Evolutionary conservation across 2,888 invertebrate species (phyloP).

Genomic region (Tupiocoris notatus): DNA sequence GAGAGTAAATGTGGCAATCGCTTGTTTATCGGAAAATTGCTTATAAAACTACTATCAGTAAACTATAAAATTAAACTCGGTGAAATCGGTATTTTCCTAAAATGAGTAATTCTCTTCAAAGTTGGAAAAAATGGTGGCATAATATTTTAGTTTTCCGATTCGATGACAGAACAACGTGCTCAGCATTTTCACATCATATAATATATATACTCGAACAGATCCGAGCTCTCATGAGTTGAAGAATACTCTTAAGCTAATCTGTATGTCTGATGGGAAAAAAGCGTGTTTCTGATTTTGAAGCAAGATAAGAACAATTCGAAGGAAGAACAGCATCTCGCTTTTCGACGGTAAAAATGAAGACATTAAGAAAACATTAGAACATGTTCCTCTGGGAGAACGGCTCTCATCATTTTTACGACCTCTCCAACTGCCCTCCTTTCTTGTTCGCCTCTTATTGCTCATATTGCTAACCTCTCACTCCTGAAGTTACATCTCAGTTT

Average conservation of each 20-base stretch:
- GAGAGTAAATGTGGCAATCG: too few species aligned
- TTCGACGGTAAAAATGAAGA: slow-evolving; percentile 22
- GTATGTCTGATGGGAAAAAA: neutral
- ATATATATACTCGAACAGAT: too few species aligned
- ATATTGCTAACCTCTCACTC: too few species aligned
- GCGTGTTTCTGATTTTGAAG: slow-evolving; percentile 11
- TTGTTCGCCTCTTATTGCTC: slow-evolving; percentile 1
- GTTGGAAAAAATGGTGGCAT: neutral
- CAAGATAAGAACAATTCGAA: slow-evolving; percentile 18
- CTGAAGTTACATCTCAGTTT: slow-evolving; percentile 40
- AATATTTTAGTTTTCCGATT: neutral
- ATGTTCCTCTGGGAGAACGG: slow-evolving; percentile 26
- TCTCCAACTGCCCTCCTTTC: slow-evolving; percentile 19
- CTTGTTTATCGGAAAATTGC: too few species aligned
- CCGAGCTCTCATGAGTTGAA: too few species aligned
- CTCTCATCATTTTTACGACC: slow-evolving; percentile 39
- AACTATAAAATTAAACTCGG: slow-evolving; percentile 2
- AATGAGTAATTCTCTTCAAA: slow-evolving; percentile 1
- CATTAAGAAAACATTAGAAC: slow-evolving; percentile 42
- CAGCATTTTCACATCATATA: too few species aligned
- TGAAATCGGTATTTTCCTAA: slow-evolving; percentile 12
- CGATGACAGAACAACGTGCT: too few species aligned
- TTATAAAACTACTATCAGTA: too few species aligned
- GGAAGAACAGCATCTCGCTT: slow-evolving; percentile 12
- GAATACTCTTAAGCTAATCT: too few species aligned